phyloP scores from a whole-genome alignment of 2,888 invertebrate species.

The Coelinius sp. region DNA sequence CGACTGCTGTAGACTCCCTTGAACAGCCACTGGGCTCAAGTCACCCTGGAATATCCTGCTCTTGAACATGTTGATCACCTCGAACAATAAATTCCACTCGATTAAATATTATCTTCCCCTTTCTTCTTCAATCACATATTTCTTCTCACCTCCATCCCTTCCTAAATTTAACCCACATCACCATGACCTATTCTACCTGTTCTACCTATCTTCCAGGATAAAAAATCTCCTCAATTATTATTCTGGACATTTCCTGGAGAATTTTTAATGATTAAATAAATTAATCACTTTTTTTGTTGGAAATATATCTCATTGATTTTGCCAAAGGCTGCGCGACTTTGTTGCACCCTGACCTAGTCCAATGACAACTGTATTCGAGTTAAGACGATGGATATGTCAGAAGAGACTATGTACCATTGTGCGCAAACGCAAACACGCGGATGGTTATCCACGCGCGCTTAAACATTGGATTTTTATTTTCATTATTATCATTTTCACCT shows the following conservation, averaged over 20 bases:
- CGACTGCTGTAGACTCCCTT: constrained; percentile 60
- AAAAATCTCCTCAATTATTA: too few relatives aligned
- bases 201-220: not conserved
- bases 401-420: constrained; percentile 26
- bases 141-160: constrained; percentile 2
- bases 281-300: too few relatives aligned
- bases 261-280: too few relatives aligned
- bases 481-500: constrained; percentile 53
- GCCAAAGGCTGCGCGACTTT: constrained; percentile 43
- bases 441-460: constrained; percentile 20
- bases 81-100: constrained; percentile 50
- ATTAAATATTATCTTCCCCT: not conserved
- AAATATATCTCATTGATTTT: not conserved
- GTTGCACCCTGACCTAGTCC: constrained; percentile 62
- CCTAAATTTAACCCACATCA: not conserved
- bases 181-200: too few relatives aligned
- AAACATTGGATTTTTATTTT: not conserved
- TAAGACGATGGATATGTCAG: not conserved
- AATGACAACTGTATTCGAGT: constrained; percentile 61
- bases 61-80: constrained; percentile 63
- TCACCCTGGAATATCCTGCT: constrained; percentile 65
- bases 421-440: constrained; percentile 46
- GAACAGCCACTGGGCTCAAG: constrained; percentile 60
- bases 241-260: too few relatives aligned
- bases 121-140: not conserved